A percentile compares a stretch with the other conserved stretches of the same genome.
These are phyloP conservation scores for Eulithis testata DNA, from an alignment of 2,888 invertebrate genomes.

Conservation along the genomic window DNA sequence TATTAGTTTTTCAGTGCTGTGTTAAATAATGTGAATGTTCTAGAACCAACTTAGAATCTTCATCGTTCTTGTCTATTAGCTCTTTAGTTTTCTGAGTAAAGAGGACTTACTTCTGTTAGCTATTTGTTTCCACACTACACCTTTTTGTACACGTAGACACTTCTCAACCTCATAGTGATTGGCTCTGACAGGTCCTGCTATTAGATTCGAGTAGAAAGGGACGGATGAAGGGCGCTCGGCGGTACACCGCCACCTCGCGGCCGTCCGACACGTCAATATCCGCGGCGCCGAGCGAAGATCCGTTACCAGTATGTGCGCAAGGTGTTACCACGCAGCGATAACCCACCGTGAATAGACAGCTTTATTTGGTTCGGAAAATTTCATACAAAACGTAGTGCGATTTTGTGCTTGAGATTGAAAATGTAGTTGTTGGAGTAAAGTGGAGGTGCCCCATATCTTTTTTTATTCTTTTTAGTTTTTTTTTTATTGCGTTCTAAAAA, in stretches of 20 bases:
- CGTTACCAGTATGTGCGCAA: slow-evolving; percentile 77
- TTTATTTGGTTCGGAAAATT: slow-evolving; percentile 42
- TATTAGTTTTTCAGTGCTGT: not conserved
- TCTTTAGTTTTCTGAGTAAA: not conserved
- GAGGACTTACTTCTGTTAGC: slow-evolving; percentile 13
- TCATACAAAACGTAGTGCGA: slow-evolving; percentile 21
- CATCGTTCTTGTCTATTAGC: slow-evolving; percentile 8
- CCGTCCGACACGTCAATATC: slow-evolving; percentile 80
- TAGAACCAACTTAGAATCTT: slow-evolving; percentile 4
- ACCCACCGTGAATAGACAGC: slow-evolving; percentile 44
- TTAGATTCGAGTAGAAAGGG: slow-evolving; percentile 82
- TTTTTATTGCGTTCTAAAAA: not conserved
- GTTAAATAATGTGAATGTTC: slow-evolving; percentile 7
- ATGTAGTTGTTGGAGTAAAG: slow-evolving; percentile 30
- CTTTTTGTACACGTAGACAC: slow-evolving; percentile 31
- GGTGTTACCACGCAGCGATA: slow-evolving; percentile 76
- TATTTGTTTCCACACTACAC: slow-evolving; percentile 28
- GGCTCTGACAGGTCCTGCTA: slow-evolving; percentile 82
- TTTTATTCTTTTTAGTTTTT: slow-evolving; percentile 4
- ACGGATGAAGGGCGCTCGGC: slow-evolving; percentile 68
- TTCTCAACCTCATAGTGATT: slow-evolving; percentile 62
- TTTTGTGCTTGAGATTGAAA: slow-evolving; percentile 22
- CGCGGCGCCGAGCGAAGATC: slow-evolving; percentile 80
- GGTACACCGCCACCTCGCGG: slow-evolving; percentile 78
- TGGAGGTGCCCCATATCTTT: slow-evolving; percentile 15